phyloP scores from a whole-genome alignment of 1,140 invertebrate species.

The Drosophila nebulosa region DNA sequence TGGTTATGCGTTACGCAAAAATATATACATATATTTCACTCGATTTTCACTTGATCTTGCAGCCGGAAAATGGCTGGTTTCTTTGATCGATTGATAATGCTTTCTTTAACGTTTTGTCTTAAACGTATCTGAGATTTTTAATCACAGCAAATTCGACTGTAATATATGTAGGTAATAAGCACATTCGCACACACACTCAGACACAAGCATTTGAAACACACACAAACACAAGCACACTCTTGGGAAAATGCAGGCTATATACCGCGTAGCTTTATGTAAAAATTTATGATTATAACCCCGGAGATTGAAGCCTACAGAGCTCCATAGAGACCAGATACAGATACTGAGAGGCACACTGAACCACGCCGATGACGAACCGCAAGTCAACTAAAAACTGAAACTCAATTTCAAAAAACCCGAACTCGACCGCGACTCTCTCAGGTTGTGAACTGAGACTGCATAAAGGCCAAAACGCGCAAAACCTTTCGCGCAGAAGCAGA shows the following conservation, averaged over 20 bases:
- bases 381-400: slow-evolving; percentile 52
- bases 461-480: slow-evolving; percentile 66
- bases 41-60: slow-evolving; percentile 12
- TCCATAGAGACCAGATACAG: slow-evolving; percentile 25
- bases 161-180: neutral
- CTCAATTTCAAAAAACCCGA: neutral
- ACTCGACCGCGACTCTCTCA: slow-evolving; percentile 24
- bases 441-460: slow-evolving; percentile 27
- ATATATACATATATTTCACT: too few species aligned
- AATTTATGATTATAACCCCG: slow-evolving; percentile 69
- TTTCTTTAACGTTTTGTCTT: slow-evolving; percentile 7
- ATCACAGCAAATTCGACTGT: slow-evolving; percentile 30
- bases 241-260: slow-evolving; percentile 73
- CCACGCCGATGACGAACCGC: slow-evolving; percentile 75
- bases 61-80: neutral
- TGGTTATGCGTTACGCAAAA: slow-evolving; percentile 26
- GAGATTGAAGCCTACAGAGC: slow-evolving; percentile 36
- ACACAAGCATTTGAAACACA: too few species aligned
- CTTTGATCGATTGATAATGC: neutral
- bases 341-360: slow-evolving; percentile 43
- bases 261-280: slow-evolving; percentile 59
- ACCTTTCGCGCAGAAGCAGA: slow-evolving; percentile 64
- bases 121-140: slow-evolving; percentile 62
- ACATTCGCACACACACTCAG: slow-evolving; percentile 19
- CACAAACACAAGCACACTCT: slow-evolving; percentile 45